Conservation (phyloP, 2,797 vertebrate species). For the Lycodopsis pacificus region DNA sequence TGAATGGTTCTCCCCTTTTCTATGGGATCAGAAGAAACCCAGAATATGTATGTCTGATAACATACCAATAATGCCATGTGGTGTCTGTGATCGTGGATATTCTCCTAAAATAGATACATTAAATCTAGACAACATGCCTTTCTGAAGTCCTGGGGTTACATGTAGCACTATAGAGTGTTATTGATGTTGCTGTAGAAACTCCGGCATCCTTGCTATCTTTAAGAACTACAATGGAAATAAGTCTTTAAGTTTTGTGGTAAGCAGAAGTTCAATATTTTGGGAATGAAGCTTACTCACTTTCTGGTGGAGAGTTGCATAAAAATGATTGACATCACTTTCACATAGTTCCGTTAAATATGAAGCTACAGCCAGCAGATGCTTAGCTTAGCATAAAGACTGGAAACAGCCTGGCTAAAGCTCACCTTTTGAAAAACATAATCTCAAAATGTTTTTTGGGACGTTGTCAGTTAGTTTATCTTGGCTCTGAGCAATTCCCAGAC, state of each 20-base stretch:
- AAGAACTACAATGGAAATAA: not conserved
- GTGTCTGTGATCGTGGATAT: not conserved
- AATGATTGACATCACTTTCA: not conserved
- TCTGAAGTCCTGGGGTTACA: not conserved
- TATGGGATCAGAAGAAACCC: conserved; percentile 35
- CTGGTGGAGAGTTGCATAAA: not conserved
- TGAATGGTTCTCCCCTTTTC: conserved; percentile 20
- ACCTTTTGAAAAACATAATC: too few relatives aligned
- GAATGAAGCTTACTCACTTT: not conserved
- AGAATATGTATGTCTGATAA: conserved; percentile 5
- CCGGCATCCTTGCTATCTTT: not conserved
- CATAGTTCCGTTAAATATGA: not conserved
- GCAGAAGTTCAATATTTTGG: not conserved
- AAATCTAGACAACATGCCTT: not conserved
- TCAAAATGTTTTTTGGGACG: not conserved
- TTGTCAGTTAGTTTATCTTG: not conserved
- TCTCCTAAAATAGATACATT: not conserved
- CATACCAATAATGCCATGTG: not conserved
- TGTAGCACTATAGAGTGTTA: not conserved
- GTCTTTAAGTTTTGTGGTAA: not conserved
- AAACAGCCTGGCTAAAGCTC: conserved; percentile 1
- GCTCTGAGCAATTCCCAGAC: not conserved
- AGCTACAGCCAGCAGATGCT: not conserved
- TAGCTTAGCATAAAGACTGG: not conserved
- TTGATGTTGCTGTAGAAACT: not conserved